Evolutionary conservation across 2,888 invertebrate genomes (phyloP).

Genomic region (Nudaria mundana): DNA sequence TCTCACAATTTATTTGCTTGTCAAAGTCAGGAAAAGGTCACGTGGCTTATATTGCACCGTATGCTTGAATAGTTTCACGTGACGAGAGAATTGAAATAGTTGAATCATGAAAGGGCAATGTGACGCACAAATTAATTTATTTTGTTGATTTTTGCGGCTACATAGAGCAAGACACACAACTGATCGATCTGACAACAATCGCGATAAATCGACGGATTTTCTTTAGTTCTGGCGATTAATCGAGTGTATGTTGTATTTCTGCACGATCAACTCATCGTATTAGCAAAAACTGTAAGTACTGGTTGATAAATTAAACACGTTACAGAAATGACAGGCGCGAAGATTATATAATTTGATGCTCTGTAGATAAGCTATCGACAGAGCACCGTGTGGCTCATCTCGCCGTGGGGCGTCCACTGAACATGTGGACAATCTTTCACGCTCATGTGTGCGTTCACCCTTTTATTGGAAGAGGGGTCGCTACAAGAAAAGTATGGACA

Average conservation of each 20-base stretch:
- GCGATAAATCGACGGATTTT: too few species aligned
- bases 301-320: constrained; percentile 62
- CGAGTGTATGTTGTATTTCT: too few species aligned
- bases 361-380: constrained; percentile 60
- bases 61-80: constrained; percentile 47
- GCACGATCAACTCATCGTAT: not conserved
- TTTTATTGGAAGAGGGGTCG: constrained; percentile 65
- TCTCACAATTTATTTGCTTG: constrained; percentile 76
- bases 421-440: constrained; percentile 82
- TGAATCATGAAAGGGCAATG: constrained; percentile 9
- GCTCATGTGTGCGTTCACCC: constrained; percentile 79
- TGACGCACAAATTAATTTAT: not conserved
- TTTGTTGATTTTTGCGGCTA: not conserved
- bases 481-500: constrained; percentile 47
- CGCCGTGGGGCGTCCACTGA: constrained; percentile 54
- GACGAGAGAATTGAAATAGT: constrained; percentile 37
- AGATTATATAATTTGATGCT: constrained; percentile 64
- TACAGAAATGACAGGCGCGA: constrained; percentile 64
- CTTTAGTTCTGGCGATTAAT: too few species aligned
- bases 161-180: too few species aligned
- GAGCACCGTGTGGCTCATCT: constrained; percentile 44
- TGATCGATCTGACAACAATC: too few species aligned
- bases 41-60: constrained; percentile 51
- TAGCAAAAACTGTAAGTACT: constrained; percentile 10
- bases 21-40: constrained; percentile 76